Base-by-base conservation (phyloP, 2,797 vertebrate genomes). In the Galago senegalensis region DNA sequence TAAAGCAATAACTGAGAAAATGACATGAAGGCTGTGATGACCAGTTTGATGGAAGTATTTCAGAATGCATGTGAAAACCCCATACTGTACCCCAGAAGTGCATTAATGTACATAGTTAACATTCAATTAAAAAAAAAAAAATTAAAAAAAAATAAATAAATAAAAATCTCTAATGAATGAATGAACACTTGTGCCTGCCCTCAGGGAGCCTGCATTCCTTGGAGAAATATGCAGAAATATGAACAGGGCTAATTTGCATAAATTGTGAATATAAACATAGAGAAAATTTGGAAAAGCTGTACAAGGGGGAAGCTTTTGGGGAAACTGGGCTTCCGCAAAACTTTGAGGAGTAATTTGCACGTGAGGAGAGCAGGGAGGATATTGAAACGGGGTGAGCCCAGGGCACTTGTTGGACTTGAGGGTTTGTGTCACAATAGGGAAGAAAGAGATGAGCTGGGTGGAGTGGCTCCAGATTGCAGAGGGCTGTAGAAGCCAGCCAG, bases 341-440 rank as follows among this genome's bases (percentile, higher is more conserved):
- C 56, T 21, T 87, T 27, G 21, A 91, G 89, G 46, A 80, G 31
- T 34, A 10, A 82, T 89, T 97, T 96, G 89, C 94, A 80, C 63
- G 83, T 61, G 34, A 60, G 18, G 29, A 84, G 53, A 84, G 21
- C 81, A 82, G 63, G 3, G 29, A 76, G 56, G 89, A 29, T 89
- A 69, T 93, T 95, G 93, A 96, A 95, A 76, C 65, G 17, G 63
- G 46, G 49, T 96, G 81, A 83, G 56, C n/a, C 67, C 83, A 58
- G 83, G 76, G 89, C 65, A 87, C 82, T 85, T 40, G 75, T 63
- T 79, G 79, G 70, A 31, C 25, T 16, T 29, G 56, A 82, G 75
- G 17, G 27, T 27, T 25, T 79, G 63, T 87, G 60, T 20, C 75
- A 1, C 9, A 0, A 2, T 7, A 25, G 13, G 53, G 56, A 88